Evolutionary conservation across 2,113 vertebrate species (phyloP), one percentile per base, ranked within the genome.

Genomic region (Tenrec ecaudatus): DNA sequence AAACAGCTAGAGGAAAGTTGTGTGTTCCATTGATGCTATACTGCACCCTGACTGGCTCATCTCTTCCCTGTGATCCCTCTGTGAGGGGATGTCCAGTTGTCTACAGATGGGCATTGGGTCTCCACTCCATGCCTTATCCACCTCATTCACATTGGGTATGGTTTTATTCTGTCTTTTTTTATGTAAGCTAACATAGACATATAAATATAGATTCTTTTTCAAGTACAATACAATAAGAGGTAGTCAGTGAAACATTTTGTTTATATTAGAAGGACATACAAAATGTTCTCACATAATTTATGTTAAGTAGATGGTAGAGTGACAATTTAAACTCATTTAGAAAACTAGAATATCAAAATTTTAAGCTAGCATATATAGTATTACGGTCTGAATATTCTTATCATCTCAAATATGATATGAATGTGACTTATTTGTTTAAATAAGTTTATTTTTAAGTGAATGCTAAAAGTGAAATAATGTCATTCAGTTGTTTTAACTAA

Each of bases 241-340:
- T 92, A 68, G 22, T 91, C 29, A 8, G 33, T 75, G 66, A 93
- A 91, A 71, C 12, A 53, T 19, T 94, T 53, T 64, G 36, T 60
- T 94, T 82, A 91, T 47, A 85, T 73, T 85, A 89, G 31, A 84
- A 11, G 53, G 57, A 87, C 40, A 91, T 33, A 94, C 75, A 92
- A 11, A 94, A 85, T 36, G 20, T 92, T 82, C 16, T n/a, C 40
- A 76, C 2, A 82, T 53, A 15, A 9, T 75, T 86, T 93, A 19
- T 85, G 43, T 88, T 89, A 95, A 84, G 77, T 17, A 92, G 12
- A 88, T 53, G 3, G 0, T 19, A 73, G 11, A 76, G 82, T 68
- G 33, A 75, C 25, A 31, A 93, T 64, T 3, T 62, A 81, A 80
- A 25, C 16, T 88, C 29, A 53, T 58, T 95, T 64, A 85, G 62